A percentile compares a stretch with the other conserved stretches of the same genome.
phyloP scores from a whole-genome alignment of 2,888 invertebrate species.

The Aradus depressus region DNA sequence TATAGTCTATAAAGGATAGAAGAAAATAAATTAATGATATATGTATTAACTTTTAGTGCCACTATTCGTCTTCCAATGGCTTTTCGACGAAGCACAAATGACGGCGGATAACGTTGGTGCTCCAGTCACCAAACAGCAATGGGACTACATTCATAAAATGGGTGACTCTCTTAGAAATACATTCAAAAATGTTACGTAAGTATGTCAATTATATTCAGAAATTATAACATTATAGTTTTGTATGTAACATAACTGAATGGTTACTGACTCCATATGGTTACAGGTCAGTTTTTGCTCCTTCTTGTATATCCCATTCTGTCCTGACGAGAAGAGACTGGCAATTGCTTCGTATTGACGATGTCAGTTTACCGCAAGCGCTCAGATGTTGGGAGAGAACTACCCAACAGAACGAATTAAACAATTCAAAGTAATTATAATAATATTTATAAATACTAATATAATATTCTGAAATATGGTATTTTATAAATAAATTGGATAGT shows the following conservation, averaged over 20 bases:
- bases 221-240: not conserved
- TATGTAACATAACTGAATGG: not conserved
- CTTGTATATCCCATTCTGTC: constrained; percentile 85
- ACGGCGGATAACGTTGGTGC: constrained; percentile 83
- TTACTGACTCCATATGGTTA: constrained; percentile 19
- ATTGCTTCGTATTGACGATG: constrained; percentile 69
- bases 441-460: too few relatives aligned
- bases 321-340: constrained; percentile 81
- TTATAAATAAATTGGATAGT: too few relatives aligned
- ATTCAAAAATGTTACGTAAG: constrained; percentile 64
- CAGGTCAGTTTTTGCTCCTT: constrained; percentile 79
- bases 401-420: constrained; percentile 2
- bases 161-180: constrained; percentile 73
- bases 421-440: too few relatives aligned
- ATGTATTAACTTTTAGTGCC: constrained; percentile 52
- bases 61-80: constrained; percentile 86
- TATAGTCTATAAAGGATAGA: too few relatives aligned
- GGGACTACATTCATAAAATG: constrained; percentile 87
- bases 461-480: too few relatives aligned
- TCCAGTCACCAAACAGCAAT: constrained; percentile 78
- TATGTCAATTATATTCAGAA: constrained; percentile 20
- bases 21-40: too few relatives aligned
- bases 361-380: constrained; percentile 71
- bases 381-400: constrained; percentile 67
- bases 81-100: constrained; percentile 91